Base-by-base conservation (phyloP, 2,797 vertebrate genomes). In the Pipistrellus pygmaeus region DNA sequence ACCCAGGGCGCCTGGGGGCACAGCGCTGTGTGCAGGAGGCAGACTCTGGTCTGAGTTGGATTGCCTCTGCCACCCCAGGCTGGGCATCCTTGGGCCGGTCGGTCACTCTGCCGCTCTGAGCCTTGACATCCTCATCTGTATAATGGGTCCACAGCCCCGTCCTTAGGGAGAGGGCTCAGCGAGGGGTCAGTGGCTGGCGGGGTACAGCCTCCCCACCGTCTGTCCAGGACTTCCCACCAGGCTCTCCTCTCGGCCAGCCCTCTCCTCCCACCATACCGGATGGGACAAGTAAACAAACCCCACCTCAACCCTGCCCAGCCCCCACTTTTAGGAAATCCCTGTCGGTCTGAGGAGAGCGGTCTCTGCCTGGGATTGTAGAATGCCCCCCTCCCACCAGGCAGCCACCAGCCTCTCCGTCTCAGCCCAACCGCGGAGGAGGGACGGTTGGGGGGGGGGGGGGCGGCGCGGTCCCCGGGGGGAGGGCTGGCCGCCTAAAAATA, bases 401-500 rank as follows among this genome's bases (percentile, higher is more conserved):
- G 57, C 18, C 77, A 62, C 27, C 77, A 64, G 72, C 17, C n/a
- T 60, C 72, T 46, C 27, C n/a, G 2, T 9, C 78, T n/a, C 21
- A 53, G 17, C 57, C 55, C 60, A 18, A 78, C 38, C 32, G 10
- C 75, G 32, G 69, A 69, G 44, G 38, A 38, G 38, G 38, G 38
- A 38, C 38, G 38, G 38, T 4, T 38, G 38, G 38, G 38, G 38
- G 5, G 38, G 3, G 38, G 44, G 41, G 41, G 41, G 41, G 35
- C 3, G 41, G 35, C 3, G 6, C 38, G 38, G 6, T 7, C 38
- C 38, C 38, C 38, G 38, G 38, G 38, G 38, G 38, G 38, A 41
- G 38, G 38, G 38, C 38, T 41, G 38, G 38, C 48, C 0, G 7
- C 44, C 95, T 93, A 88, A 90, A 96, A 88, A 92, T 80, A 94